Base-by-base conservation (phyloP, 2,888 invertebrate genomes). In the Steinernema hermaphroditum region DNA sequence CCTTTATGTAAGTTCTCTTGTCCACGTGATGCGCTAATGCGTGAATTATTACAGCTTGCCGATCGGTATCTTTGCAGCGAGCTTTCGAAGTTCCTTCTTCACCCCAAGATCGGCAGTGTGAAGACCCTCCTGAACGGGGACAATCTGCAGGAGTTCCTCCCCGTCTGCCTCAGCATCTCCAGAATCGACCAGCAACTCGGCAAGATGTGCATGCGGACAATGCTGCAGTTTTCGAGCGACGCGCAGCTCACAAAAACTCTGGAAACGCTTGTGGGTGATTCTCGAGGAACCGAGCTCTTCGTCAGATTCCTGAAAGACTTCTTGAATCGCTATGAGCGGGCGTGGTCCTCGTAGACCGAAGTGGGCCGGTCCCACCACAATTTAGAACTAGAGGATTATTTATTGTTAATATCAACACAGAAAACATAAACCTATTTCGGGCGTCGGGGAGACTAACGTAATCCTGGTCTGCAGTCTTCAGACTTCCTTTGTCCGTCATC, bases 21-120 rank as follows among this genome's bases (percentile, higher is more conserved):
- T 6, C 19, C 24, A 4, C n/a, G 8, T 22, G 6, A 22, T 57
- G 16, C 16, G n/a, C n/a, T n/a, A 6, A 69, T 9, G n/a, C n/a
- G 57, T 62, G 14, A 62, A 43, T 16, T 72, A 22, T 75, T 82
- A 24, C 75, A 84, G 83, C 70, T 84, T 16, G 78, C 83, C n/a
- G 83, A 84, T 71, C 81, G 79, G 49, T 84, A 83, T 69, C 74
- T 83, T 1, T 84, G 83, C 70, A 74, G 75, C 1, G 68, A 74
- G 8, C 73, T 84, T 4, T 76, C 78, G 22, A 68, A 74, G 12
- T 72, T 75, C 57, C 75, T 84, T 8, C 77, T 83, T 32, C 70
- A 75, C 0, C 72, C 77, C 14, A 12, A 12, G 34, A 73, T 80
- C 43, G 84, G 83, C 12, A 75, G 78, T 0, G 75, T 79, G 0